These are phyloP conservation scores for Macrotrachela quadricornifera DNA, from an alignment of 1,140 invertebrate genomes.

Conservation along the genomic window DNA sequence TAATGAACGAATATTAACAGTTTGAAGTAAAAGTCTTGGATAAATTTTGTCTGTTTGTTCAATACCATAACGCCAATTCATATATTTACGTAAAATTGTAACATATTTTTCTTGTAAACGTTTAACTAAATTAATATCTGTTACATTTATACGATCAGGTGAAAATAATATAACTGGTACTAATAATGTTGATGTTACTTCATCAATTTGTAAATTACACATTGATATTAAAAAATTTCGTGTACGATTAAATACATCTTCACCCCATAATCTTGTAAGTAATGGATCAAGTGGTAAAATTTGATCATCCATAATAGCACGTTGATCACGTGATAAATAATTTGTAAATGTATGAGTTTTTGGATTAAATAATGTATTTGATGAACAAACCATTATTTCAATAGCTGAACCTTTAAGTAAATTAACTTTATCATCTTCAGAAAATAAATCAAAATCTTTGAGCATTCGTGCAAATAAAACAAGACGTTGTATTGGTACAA, in stretches of 20 bases:
- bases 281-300: not conserved
- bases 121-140: not conserved
- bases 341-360: not conserved
- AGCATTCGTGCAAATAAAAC: slow-evolving; percentile 2
- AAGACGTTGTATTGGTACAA: slow-evolving; percentile 2
- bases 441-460: not conserved
- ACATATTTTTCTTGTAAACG: not conserved
- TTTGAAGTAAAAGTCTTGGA: not conserved
- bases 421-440: not conserved
- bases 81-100: not conserved
- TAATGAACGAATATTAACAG: not conserved
- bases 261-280: not conserved
- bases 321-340: not conserved
- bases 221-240: not conserved
- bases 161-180: slow-evolving; percentile 1
- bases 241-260: not conserved
- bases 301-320: not conserved
- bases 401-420: not conserved
- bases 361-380: not conserved
- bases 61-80: slow-evolving; percentile 1
- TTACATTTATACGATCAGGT: not conserved
- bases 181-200: not conserved
- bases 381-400: slow-evolving; percentile 2
- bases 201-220: not conserved
- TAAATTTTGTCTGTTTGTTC: not conserved